phyloP scores from a whole-genome alignment of 35 echinoderm and acorn worm species.

The Apostichopus californicus region DNA sequence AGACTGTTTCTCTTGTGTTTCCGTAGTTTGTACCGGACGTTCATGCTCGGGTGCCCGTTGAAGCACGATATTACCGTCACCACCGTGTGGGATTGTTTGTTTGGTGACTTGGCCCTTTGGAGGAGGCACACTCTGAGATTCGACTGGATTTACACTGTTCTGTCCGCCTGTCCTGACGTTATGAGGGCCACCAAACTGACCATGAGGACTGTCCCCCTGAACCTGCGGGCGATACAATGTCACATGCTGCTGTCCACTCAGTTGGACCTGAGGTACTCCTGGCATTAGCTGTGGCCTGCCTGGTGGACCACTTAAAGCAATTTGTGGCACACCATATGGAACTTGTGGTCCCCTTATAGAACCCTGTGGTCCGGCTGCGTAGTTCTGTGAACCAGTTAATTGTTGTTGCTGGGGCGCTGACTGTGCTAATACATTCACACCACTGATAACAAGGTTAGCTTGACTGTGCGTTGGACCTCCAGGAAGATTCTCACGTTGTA shows the following conservation, averaged over 20 bases:
- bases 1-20: not conserved
- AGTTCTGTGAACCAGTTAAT: not conserved
- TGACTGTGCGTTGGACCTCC: not conserved
- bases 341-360: not conserved
- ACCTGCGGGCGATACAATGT: not conserved
- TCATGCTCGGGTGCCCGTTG: conserved; percentile 19
- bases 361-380: not conserved
- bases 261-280: not conserved
- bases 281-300: not conserved
- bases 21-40: not conserved
- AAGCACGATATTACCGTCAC: conserved; percentile 33
- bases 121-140: not conserved
- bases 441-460: not conserved
- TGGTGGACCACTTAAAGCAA: not conserved
- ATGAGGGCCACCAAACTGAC: conserved; percentile 5
- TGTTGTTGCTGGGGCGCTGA: not conserved
- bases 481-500: not conserved
- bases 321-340: not conserved
- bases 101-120: not conserved
- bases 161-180: not conserved
- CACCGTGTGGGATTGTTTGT: not conserved
- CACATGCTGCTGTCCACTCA: not conserved
- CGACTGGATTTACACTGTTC: not conserved
- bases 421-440: not conserved
- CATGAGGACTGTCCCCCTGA: not conserved